phyloP scores from a whole-genome alignment of 2,797 vertebrate species.

The Macroramphosus scolopax region DNA sequence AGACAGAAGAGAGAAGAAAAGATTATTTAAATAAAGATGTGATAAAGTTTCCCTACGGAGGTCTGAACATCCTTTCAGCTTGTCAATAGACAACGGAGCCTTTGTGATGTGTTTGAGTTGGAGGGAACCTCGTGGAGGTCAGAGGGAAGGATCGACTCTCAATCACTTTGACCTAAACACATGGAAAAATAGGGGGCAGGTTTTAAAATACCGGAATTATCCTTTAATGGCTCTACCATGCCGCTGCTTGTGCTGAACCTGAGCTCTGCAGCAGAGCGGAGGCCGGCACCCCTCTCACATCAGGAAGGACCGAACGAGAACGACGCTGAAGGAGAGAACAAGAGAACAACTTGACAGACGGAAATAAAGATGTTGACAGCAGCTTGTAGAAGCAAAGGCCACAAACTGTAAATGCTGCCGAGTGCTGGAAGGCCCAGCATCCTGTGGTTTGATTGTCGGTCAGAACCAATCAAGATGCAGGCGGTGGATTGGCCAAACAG shows the following conservation, averaged over 20 bases:
- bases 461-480: slow-evolving; percentile 26
- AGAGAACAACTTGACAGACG: slow-evolving; percentile 9
- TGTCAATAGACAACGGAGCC: too few relatives aligned
- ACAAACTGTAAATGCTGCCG: slow-evolving; percentile 30
- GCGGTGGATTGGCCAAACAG: background rate
- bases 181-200: too few relatives aligned
- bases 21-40: slow-evolving; percentile 30
- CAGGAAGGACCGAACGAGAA: slow-evolving; percentile 6
- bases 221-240: slow-evolving; percentile 67
- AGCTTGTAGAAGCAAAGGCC: slow-evolving; percentile 26
- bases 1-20: slow-evolving; percentile 38
- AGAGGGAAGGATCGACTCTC: too few relatives aligned
- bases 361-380: slow-evolving; percentile 45
- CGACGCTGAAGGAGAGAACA: slow-evolving; percentile 10
- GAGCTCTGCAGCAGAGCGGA: slow-evolving; percentile 32
- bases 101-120: too few relatives aligned
- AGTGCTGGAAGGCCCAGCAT: slow-evolving; percentile 3
- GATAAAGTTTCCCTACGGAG: slow-evolving; percentile 36
- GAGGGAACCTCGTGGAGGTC: too few relatives aligned
- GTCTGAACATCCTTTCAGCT: too few relatives aligned
- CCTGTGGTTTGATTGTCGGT: slow-evolving; percentile 30
- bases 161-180: too few relatives aligned
- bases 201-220: too few relatives aligned
- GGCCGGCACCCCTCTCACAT: slow-evolving; percentile 29
- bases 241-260: slow-evolving; percentile 32